phyloP scores from a whole-genome alignment of 1,140 invertebrate species.

The Listronotus bonariensis region DNA sequence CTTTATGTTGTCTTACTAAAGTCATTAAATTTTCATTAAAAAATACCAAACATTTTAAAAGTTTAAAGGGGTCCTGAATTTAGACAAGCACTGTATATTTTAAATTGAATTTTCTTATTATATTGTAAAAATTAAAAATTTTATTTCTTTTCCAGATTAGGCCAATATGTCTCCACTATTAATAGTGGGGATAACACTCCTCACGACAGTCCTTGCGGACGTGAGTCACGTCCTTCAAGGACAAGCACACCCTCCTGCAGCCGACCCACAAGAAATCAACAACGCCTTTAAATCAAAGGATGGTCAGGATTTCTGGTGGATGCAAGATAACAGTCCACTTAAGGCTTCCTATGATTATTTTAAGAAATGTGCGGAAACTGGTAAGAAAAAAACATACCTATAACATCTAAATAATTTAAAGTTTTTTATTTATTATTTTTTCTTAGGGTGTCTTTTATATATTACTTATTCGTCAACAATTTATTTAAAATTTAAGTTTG shows the following conservation, averaged over 20 bases:
- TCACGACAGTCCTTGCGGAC: constrained; percentile 41
- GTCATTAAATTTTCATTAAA: no score
- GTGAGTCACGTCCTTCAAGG: constrained; percentile 42
- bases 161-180: constrained; percentile 46
- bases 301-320: constrained; percentile 58
- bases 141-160: constrained; percentile 27
- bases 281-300: constrained; percentile 16
- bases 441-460: not conserved
- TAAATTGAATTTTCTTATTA: no score
- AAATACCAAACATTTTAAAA: no score
- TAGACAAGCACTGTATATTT: no score
- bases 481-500: no score
- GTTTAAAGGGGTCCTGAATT: no score
- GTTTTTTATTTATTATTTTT: not conserved
- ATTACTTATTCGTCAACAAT: no score
- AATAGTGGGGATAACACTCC: constrained; percentile 48
- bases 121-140: not conserved
- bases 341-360: constrained; percentile 55
- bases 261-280: constrained; percentile 41
- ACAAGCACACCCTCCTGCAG: constrained; percentile 32
- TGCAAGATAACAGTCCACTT: constrained; percentile 60
- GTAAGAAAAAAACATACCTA: no score
- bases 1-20: no score
- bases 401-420: no score
- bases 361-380: constrained; percentile 48